A percentile compares a stretch with the other conserved stretches of the same genome.
Conservation (phyloP, 2,888 invertebrate genomes). For the Ramazzottius varieornatus region DNA sequence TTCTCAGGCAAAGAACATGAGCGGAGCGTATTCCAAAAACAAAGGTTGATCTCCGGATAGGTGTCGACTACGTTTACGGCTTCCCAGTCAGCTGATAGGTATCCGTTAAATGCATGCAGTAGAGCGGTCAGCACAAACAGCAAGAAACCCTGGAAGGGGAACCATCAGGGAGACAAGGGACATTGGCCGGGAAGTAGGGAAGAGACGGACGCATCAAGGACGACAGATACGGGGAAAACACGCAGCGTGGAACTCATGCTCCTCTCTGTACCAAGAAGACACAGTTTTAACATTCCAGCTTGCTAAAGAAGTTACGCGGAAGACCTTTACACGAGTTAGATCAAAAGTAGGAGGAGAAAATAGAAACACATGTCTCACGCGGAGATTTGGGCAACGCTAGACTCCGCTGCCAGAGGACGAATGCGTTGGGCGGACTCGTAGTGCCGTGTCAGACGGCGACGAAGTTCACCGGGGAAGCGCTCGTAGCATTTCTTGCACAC, state of each 20-base stretch:
- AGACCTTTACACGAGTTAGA: neutral
- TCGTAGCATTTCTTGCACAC: constrained; percentile 94
- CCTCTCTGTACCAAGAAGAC: neutral
- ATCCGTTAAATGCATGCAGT: no score
- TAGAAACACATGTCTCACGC: neutral
- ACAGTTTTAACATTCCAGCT: neutral
- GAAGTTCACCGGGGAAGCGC: constrained; percentile 70
- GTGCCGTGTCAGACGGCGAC: constrained; percentile 64
- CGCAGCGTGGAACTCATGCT: neutral
- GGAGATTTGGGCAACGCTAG: neutral
- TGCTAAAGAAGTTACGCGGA: neutral
- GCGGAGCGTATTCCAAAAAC: no score
- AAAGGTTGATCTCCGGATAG: no score
- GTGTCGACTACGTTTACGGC: no score
- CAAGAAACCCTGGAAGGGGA: no score
- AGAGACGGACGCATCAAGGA: no score
- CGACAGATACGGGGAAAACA: neutral
- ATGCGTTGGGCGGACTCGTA: constrained; percentile 13
- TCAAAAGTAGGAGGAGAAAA: neutral
- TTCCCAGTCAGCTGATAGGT: no score
- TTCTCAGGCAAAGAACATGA: no score
- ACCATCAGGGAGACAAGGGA: no score
- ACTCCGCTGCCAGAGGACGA: neutral
- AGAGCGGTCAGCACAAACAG: no score
- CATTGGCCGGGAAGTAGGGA: no score